These are phyloP conservation scores for Rhombomys opimus DNA, from an alignment of 2,113 vertebrate species.

Conservation along the genomic window DNA sequence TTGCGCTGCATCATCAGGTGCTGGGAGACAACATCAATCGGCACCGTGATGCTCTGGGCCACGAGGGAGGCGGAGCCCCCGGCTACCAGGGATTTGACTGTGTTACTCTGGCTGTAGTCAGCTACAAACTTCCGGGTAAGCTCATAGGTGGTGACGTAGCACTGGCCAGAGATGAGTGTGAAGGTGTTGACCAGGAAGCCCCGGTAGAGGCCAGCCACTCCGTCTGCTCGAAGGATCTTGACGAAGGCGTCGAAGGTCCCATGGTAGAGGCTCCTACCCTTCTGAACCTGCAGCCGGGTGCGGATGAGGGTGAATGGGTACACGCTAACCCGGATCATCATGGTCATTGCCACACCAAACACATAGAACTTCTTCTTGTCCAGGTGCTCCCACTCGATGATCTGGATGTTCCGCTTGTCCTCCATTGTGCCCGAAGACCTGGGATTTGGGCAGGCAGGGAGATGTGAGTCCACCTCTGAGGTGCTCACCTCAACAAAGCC, in stretches of 20 bases:
- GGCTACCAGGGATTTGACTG: slow-evolving; percentile 94
- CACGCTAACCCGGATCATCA: slow-evolving; percentile 95
- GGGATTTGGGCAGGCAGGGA: not conserved
- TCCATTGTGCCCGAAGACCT: slow-evolving; percentile 82
- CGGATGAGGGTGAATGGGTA: slow-evolving; percentile 97
- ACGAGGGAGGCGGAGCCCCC: slow-evolving; percentile 95
- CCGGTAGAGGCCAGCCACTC: slow-evolving; percentile 92
- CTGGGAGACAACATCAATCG: slow-evolving; percentile 96
- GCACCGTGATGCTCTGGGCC: slow-evolving; percentile 98
- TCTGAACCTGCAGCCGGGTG: slow-evolving; percentile 96
- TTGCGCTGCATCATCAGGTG: slow-evolving; percentile 98
- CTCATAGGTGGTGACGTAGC: slow-evolving; percentile 97
- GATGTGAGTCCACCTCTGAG: not conserved
- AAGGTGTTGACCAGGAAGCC: slow-evolving; percentile 97
- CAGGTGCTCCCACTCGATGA: slow-evolving; percentile 99
- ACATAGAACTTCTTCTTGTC: slow-evolving; percentile 99
- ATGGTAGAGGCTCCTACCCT: slow-evolving; percentile 93
- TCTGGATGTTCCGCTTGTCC: slow-evolving; percentile 94
- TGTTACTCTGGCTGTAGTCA: slow-evolving; percentile 92
- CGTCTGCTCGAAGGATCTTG: slow-evolving; percentile 94
- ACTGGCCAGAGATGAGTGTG: slow-evolving; percentile 95
- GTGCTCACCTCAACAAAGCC: not conserved
- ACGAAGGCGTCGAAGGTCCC: slow-evolving; percentile 95
- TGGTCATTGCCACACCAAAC: slow-evolving; percentile 95
- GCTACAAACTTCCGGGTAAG: slow-evolving; percentile 94